Percentiles rank a stretch among this genome's conserved stretches.
Evolutionary conservation across 2,888 invertebrate genomes (phyloP).

Genomic region (Cosmia pyralina): DNA sequence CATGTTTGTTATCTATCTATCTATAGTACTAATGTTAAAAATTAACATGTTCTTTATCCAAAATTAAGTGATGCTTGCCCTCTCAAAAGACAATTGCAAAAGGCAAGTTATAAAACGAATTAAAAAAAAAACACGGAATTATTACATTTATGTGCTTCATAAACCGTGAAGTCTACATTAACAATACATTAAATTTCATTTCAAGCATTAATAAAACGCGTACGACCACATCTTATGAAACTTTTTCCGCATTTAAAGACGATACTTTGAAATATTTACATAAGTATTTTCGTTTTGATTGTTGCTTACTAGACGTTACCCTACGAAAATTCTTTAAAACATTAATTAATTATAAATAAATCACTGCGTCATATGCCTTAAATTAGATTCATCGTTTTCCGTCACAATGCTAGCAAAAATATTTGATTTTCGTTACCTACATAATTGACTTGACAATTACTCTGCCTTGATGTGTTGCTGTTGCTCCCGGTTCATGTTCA

Average conservation of each 20-base stretch:
- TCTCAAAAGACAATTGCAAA: constrained; percentile 16
- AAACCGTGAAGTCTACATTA: constrained; percentile 51
- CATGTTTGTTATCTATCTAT: not conserved
- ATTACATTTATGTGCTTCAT: constrained; percentile 31
- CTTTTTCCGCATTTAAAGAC: constrained; percentile 33
- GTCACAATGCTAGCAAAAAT: constrained; percentile 71
- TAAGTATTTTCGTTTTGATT: constrained; percentile 22
- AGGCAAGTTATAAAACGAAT: constrained; percentile 34
- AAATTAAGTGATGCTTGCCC: constrained; percentile 17
- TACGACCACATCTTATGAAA: constrained; percentile 16
- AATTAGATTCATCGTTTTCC: constrained; percentile 63
- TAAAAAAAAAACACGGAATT: constrained; percentile 15
- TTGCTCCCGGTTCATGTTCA: constrained; percentile 83
- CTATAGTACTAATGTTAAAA: constrained; percentile 3
- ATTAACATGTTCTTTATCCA: not conserved
- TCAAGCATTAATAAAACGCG: constrained; percentile 41
- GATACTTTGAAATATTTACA: constrained; percentile 59
- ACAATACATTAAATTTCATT: constrained; percentile 24
- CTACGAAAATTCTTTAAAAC: constrained; percentile 50
- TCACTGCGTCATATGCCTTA: constrained; percentile 61
- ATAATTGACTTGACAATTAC: constrained; percentile 73
- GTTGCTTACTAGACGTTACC: constrained; percentile 44
- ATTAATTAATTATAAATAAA: constrained; percentile 63
- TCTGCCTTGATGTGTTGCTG: constrained; percentile 80
- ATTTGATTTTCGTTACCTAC: constrained; percentile 69